Evolutionary conservation across 2,888 invertebrate genomes (phyloP).

Genomic region (Adelognathus sp.): DNA sequence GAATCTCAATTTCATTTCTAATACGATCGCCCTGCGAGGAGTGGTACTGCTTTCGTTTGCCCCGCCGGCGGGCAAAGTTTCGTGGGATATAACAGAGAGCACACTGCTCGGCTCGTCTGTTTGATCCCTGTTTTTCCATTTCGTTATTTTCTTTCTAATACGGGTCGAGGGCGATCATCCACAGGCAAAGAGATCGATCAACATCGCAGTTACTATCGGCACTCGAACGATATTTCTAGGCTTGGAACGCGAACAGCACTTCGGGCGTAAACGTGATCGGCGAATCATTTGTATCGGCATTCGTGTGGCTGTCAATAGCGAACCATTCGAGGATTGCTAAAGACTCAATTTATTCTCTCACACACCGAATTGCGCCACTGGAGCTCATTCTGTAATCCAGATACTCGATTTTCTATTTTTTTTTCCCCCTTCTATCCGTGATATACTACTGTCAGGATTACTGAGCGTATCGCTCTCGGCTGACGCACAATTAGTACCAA

Average conservation of each 20-base stretch:
- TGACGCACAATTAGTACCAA: not conserved
- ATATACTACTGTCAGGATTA: too few species aligned
- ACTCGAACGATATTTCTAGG: not conserved
- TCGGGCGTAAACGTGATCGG: not conserved
- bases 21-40: not conserved
- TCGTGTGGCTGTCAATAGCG: constrained; percentile 6
- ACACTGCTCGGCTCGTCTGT: constrained; percentile 25
- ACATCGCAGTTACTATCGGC: constrained; percentile 10
- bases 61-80: constrained; percentile 23
- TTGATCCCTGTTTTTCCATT: constrained; percentile 1
- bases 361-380: not conserved
- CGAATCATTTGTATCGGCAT: not conserved
- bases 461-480: not conserved
- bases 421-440: not conserved
- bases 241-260: not conserved
- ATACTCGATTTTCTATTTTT: not conserved
- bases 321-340: not conserved
- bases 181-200: constrained; percentile 51
- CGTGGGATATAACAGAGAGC: not conserved
- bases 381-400: not conserved
- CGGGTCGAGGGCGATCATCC: constrained; percentile 41
- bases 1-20: constrained; percentile 34
- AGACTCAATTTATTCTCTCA: not conserved
- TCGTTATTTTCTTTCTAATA: constrained; percentile 1
- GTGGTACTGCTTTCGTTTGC: constrained; percentile 1